Conservation (phyloP, 2,113 vertebrate species). For the Toxostoma redivivum region DNA sequence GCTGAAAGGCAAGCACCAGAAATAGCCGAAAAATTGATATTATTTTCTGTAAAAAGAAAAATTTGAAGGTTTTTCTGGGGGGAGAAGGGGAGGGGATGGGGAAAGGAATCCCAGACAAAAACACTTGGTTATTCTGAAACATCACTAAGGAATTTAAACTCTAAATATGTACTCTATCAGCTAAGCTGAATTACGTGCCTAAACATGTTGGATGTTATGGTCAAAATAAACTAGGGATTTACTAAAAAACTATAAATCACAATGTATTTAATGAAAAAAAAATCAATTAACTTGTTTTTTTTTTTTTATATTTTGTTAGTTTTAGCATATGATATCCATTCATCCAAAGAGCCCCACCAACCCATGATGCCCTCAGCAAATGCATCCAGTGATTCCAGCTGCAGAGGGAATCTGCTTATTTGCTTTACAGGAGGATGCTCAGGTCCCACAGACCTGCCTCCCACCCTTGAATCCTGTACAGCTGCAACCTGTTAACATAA, state of each 20-base stretch:
- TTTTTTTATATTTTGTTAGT: too few relatives aligned
- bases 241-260: not conserved
- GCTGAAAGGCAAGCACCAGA: not conserved
- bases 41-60: slow-evolving; percentile 10
- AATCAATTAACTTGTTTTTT: not conserved
- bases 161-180: not conserved
- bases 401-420: not conserved
- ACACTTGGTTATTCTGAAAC: not conserved
- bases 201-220: not conserved
- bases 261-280: not conserved
- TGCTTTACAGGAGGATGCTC: not conserved
- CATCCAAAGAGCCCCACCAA: not conserved
- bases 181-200: not conserved
- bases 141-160: not conserved
- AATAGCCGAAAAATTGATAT: slow-evolving; percentile 7
- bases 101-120: not conserved
- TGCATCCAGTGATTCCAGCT: not conserved
- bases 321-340: not conserved
- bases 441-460: not conserved
- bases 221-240: not conserved
- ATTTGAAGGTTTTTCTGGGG: not conserved
- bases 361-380: not conserved
- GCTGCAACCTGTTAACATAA: not conserved
- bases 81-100: not conserved
- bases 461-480: not conserved